Base-by-base conservation (phyloP, 2,888 invertebrate species). In the Ophraella communa region DNA sequence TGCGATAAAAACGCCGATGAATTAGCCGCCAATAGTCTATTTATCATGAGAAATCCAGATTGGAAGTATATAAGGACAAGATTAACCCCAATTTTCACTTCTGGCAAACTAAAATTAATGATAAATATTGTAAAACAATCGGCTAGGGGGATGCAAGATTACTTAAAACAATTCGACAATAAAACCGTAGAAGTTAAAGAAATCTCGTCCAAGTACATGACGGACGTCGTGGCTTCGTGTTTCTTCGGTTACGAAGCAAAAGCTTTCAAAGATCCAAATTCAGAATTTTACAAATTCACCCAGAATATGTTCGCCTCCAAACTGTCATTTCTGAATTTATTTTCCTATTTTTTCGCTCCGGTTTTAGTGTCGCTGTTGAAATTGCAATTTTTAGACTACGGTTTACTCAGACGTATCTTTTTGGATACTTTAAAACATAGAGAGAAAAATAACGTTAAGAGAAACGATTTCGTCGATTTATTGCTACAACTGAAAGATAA, bases 71-170 rank as follows among this genome's bases (percentile, higher is more conserved):
- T 87, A 11, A 79, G 87, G 30, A 76, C 82, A 1, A 85, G 85
- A 68, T 77, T 87, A 23, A 84, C 85, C 0, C 85, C 86, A 1
- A 84, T 85, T 0, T 83, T 87, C 70, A 85, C 86, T 1, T 82
- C 84, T 0, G 85, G 84, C 27, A 87, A 86, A 74, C 77, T 87
- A 65, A 85, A 83, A 73, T 78, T 79, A 45, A 85, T 86, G 85
- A 80, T 84, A 33, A 80, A 81, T 0, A 76, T 85, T 11, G 83
- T 86, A 76, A 72, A 80, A 35, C 79, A 81, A 24, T 82, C 80
- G 30, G 80, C 81, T 0, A 60, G 73, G 27, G 76, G 79, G 47
- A 73, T 83, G 62, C 70, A 74, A n/a, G 62, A 71, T 1, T 78
- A 80, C 61, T 62, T 82, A 30, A 70, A 75, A 4, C 66, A 67